Percentiles rank a stretch among this genome's conserved stretches.
These are phyloP conservation scores for Polypedilum vanderplanki DNA, from an alignment of 1,140 invertebrate species.

Conservation along the genomic window DNA sequence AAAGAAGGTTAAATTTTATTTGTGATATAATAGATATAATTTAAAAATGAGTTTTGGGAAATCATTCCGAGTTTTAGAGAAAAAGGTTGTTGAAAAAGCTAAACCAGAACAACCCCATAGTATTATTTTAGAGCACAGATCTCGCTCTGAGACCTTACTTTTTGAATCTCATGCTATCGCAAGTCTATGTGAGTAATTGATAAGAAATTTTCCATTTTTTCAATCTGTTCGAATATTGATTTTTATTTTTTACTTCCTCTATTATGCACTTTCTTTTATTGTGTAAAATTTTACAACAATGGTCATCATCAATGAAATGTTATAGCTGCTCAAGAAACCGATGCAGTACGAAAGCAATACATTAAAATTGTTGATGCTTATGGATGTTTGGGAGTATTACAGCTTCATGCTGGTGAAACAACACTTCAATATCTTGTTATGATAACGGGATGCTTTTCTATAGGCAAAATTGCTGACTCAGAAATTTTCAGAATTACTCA, in stretches of 20 bases:
- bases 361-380: constrained; percentile 86
- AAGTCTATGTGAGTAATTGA: constrained; percentile 59
- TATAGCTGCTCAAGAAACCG: constrained; percentile 69
- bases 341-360: constrained; percentile 80
- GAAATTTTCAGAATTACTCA: constrained; percentile 93
- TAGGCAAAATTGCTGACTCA: constrained; percentile 86
- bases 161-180: constrained; percentile 88
- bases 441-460: constrained; percentile 89
- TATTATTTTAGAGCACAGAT: constrained; percentile 79
- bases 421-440: constrained; percentile 80
- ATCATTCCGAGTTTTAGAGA: constrained; percentile 63
- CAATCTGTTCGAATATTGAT: not conserved
- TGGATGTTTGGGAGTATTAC: constrained; percentile 84
- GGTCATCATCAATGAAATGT: not conserved
- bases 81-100: constrained; percentile 63
- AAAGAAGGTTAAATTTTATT: not conserved
- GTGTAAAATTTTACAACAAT: not conserved
- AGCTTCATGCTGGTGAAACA: constrained; percentile 76
- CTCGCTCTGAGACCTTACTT: constrained; percentile 70
- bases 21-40: constrained; percentile 55
- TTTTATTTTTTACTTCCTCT: not conserved
- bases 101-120: constrained; percentile 80
- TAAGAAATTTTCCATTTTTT: constrained; percentile 31
- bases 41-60: constrained; percentile 62
- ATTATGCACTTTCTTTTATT: not conserved